Conservation (phyloP, 2,888 invertebrate genomes). For the Zygaena filipendulae region DNA sequence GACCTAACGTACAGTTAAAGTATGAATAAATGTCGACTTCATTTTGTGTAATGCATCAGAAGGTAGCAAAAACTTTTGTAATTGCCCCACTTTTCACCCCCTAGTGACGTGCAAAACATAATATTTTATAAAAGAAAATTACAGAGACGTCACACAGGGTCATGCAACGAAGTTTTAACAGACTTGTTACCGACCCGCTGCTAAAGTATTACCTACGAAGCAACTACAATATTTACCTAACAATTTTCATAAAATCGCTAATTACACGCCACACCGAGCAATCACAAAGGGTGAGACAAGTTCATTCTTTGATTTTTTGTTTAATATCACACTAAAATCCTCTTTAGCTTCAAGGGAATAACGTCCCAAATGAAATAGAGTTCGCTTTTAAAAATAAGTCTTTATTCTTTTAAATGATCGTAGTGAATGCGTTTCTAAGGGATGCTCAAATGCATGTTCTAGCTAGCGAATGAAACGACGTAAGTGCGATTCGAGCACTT, state of each 20-base stretch:
- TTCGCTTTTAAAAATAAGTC: slow-evolving; percentile 15
- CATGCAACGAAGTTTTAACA: slow-evolving; percentile 24
- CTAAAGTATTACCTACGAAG: too few relatives aligned
- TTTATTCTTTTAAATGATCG: slow-evolving; percentile 21
- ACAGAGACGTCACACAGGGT: slow-evolving; percentile 15
- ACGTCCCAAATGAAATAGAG: slow-evolving; percentile 16
- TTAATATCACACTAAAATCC: slow-evolving; percentile 17
- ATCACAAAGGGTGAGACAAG: slow-evolving; percentile 48
- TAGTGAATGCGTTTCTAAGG: slow-evolving; percentile 54
- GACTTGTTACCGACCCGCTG: slow-evolving; percentile 26
- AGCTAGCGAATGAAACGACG: slow-evolving; percentile 19
- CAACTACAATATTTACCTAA: slow-evolving; percentile 50
- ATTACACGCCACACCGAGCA: slow-evolving; percentile 56
- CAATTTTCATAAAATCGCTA: slow-evolving; percentile 62
- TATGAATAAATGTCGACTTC: too few relatives aligned
- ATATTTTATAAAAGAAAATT: too few relatives aligned
- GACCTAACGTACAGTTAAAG: too few relatives aligned
- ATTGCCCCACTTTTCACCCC: too few relatives aligned
- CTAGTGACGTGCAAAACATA: too few relatives aligned
- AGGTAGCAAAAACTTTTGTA: too few relatives aligned
- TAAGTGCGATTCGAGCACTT: slow-evolving; percentile 16
- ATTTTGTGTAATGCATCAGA: too few relatives aligned
- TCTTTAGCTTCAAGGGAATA: slow-evolving; percentile 18
- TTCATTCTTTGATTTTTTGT: slow-evolving; percentile 25
- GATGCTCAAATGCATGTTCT: slow-evolving; percentile 60